Percentiles rank a stretch among this genome's conserved stretches.
phyloP scores from a whole-genome alignment of 2,113 vertebrate genomes.

The Prolemur simus region DNA sequence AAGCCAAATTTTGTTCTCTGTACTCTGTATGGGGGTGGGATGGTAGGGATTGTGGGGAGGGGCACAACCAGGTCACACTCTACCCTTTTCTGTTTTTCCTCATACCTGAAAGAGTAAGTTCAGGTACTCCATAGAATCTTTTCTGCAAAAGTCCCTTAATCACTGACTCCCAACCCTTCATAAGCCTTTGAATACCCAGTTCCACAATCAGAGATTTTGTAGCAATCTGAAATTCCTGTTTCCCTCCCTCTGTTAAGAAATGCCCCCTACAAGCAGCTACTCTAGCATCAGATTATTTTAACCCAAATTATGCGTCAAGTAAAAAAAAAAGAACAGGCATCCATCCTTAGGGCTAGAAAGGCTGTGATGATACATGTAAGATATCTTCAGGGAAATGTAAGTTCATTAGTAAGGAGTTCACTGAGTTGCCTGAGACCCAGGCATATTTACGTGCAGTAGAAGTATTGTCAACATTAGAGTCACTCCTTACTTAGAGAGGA shows the following conservation, averaged over 20 bases:
- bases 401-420: neutral
- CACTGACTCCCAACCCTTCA: neutral
- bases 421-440: neutral
- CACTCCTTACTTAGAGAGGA: neutral
- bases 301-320: neutral
- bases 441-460: neutral
- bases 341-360: neutral
- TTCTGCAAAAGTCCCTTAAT: neutral
- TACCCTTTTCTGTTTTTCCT: neutral
- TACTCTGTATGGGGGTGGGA: neutral
- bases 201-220: neutral
- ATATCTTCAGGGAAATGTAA: neutral
- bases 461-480: neutral
- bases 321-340: neutral
- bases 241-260: neutral
- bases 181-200: neutral
- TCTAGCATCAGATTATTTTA: conserved; percentile 1
- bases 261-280: neutral
- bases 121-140: neutral
- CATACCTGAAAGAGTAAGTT: neutral
- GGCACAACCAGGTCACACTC: neutral
- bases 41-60: too few relatives aligned
- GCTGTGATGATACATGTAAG: neutral
- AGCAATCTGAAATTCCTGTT: neutral
- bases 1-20: neutral